A percentile compares a stretch with the other conserved stretches of the same genome.
These are phyloP conservation scores for Pyrgilauda ruficollis DNA, from an alignment of 2,113 vertebrate species.

Conservation along the genomic window DNA sequence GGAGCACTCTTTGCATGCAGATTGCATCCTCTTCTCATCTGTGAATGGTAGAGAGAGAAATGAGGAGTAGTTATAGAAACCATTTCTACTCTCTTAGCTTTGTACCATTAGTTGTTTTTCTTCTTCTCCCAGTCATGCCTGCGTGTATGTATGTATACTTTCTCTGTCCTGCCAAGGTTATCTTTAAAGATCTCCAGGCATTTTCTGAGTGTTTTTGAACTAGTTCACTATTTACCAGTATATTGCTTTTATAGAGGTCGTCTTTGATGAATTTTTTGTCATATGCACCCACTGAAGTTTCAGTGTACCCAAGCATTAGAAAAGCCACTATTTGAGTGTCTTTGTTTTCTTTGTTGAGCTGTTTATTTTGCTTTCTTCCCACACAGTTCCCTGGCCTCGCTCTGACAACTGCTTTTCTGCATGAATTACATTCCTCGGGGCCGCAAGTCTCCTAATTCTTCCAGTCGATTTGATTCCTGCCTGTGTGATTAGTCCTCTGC, in stretches of 20 bases:
- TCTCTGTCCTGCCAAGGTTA: background rate
- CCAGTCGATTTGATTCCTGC: slow-evolving; percentile 76
- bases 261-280: slow-evolving; percentile 73
- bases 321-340: slow-evolving; percentile 70
- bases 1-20: background rate
- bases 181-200: background rate
- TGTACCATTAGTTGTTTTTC: background rate
- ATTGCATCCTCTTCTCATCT: background rate
- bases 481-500: slow-evolving; percentile 73
- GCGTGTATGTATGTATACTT: background rate
- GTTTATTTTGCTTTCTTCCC: slow-evolving; percentile 84
- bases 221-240: slow-evolving; percentile 15
- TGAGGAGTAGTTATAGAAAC: background rate
- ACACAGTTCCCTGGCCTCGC: slow-evolving; percentile 70
- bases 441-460: slow-evolving; percentile 76
- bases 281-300: slow-evolving; percentile 66
- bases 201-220: background rate
- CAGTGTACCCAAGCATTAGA: slow-evolving; percentile 73
- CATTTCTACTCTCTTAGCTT: background rate
- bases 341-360: slow-evolving; percentile 83
- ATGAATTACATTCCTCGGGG: slow-evolving; percentile 80
- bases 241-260: slow-evolving; percentile 62
- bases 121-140: background rate
- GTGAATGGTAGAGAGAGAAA: background rate
- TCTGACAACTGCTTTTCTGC: slow-evolving; percentile 78